Percentiles rank a stretch among this genome's conserved stretches.
Conservation (phyloP, 1,140 invertebrate species). For the Ladona fulva region DNA sequence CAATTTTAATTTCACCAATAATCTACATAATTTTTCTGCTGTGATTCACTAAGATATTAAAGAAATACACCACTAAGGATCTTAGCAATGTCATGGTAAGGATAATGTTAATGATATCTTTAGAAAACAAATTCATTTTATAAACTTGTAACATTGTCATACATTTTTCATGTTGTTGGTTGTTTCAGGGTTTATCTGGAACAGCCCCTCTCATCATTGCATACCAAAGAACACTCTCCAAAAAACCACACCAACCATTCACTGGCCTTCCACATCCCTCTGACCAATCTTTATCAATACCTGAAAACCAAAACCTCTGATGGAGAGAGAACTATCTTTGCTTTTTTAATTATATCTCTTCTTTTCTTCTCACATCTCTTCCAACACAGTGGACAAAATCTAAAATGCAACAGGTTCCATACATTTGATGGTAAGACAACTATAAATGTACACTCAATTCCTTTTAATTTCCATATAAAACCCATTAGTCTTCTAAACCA, state of each 20-base stretch:
- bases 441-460: constrained; percentile 1
- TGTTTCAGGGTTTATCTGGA: not conserved
- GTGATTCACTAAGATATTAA: too few species aligned
- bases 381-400: constrained; percentile 24
- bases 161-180: constrained; percentile 2
- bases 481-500: not conserved
- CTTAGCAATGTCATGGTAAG: too few species aligned
- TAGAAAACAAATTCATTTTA: too few species aligned
- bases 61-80: too few species aligned
- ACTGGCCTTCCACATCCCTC: not conserved
- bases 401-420: constrained; percentile 18
- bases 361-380: constrained; percentile 22
- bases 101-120: too few species aligned
- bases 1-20: too few species aligned
- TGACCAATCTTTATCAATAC: not conserved
- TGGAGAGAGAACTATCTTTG: constrained; percentile 2
- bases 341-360: constrained; percentile 14
- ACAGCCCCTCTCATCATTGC: not conserved
- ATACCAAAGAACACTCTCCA: not conserved
- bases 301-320: not conserved
- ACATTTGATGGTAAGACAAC: constrained; percentile 9
- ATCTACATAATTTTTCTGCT: too few species aligned
- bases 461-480: not conserved
- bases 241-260: not conserved
- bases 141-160: not conserved